A percentile compares a stretch with the other conserved stretches of the same genome.
These are phyloP conservation scores for Lamellibrachia luymesi DNA, from an alignment of 1,140 invertebrate genomes.

Conservation along the genomic window DNA sequence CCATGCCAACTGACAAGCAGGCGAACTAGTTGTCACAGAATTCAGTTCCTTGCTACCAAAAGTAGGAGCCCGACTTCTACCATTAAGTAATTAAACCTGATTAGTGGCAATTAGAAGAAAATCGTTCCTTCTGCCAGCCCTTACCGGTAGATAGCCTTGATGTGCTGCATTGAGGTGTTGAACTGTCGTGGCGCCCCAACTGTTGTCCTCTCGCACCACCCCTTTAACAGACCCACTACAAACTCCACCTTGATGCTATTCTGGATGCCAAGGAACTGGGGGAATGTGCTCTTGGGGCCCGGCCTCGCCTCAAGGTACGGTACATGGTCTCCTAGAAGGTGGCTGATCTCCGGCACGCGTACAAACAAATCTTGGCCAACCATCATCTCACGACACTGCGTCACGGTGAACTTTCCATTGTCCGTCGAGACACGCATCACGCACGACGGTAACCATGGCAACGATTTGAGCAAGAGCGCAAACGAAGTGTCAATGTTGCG, in stretches of 20 bases:
- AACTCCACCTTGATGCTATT: not conserved
- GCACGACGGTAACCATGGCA: constrained; percentile 39
- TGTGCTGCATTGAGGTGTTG: constrained; percentile 35
- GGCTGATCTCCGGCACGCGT: not conserved
- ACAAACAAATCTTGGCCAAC: not conserved
- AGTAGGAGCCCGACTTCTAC: too few species aligned
- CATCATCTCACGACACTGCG: not conserved
- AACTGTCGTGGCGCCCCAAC: not conserved
- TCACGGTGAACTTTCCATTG: not conserved
- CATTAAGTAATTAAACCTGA: too few species aligned
- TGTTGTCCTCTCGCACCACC: constrained; percentile 11
- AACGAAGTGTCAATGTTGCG: constrained; percentile 36
- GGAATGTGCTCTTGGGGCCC: not conserved
- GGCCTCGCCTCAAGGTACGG: not conserved
- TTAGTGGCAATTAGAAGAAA: too few species aligned
- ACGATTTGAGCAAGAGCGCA: constrained; percentile 33
- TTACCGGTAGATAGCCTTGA: constrained; percentile 37
- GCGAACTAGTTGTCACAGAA: too few species aligned
- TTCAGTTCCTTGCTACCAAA: too few species aligned
- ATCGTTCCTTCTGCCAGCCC: too few species aligned
- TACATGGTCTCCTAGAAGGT: not conserved
- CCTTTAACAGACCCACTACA: constrained; percentile 2
- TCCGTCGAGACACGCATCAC: not conserved
- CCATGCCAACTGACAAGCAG: too few species aligned
- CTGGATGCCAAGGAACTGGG: constrained; percentile 12